phyloP scores from a whole-genome alignment of 2,888 invertebrate genomes.

The Oscheius myriophilus region DNA sequence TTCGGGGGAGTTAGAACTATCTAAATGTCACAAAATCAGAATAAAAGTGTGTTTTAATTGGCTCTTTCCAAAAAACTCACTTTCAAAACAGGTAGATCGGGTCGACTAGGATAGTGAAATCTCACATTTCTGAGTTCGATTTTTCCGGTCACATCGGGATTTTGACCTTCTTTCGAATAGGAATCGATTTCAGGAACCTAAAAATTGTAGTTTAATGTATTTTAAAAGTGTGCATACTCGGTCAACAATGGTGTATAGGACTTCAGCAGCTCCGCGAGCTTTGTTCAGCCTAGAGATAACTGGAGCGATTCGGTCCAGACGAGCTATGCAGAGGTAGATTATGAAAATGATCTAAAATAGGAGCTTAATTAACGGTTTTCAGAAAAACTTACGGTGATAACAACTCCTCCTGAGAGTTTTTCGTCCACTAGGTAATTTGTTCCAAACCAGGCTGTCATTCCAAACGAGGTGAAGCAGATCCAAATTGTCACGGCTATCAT shows the following conservation, averaged over 20 bases:
- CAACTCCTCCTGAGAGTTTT: slow-evolving; percentile 37
- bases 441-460: slow-evolving; percentile 64
- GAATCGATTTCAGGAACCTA: slow-evolving; percentile 64
- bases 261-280: slow-evolving; percentile 81
- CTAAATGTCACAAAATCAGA: too few species aligned
- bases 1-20: too few species aligned
- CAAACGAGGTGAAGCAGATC: slow-evolving; percentile 70
- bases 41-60: too few species aligned
- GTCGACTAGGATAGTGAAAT: slow-evolving; percentile 73
- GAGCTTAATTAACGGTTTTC: slow-evolving; percentile 32
- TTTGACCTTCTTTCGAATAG: slow-evolving; percentile 70
- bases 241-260: slow-evolving; percentile 74
- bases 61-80: too few species aligned
- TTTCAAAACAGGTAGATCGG: slow-evolving; percentile 68
- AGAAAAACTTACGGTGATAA: slow-evolving; percentile 56
- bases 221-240: slow-evolving; percentile 63
- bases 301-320: slow-evolving; percentile 83
- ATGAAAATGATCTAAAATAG: slow-evolving; percentile 73
- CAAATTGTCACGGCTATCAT: slow-evolving; percentile 70
- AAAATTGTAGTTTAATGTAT: slow-evolving; percentile 56
- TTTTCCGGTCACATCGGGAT: slow-evolving; percentile 71
- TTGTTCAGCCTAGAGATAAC: slow-evolving; percentile 83
- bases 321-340: slow-evolving; percentile 80
- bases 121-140: slow-evolving; percentile 72
- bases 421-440: slow-evolving; percentile 51